Percentiles rank a stretch among this genome's conserved stretches.
These are phyloP conservation scores for Cristatella mucedo DNA, from an alignment of 2,888 invertebrate genomes.

Conservation along the genomic window DNA sequence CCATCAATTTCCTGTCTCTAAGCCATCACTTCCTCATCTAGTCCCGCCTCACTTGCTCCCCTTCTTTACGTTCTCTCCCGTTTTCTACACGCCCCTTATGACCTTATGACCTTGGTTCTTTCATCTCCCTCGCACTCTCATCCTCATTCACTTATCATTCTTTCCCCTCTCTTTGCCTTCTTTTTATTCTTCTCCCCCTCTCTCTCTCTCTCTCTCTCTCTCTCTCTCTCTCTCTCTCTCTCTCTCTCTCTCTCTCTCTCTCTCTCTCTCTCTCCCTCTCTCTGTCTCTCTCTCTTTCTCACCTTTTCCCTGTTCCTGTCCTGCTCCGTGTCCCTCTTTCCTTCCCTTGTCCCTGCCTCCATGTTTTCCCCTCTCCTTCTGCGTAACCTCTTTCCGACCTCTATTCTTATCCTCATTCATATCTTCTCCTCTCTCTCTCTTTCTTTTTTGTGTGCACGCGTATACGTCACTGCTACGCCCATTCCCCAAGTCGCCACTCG, in stretches of 20 bases:
- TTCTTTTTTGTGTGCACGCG: no score
- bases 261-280: not conserved
- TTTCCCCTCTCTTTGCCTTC: not conserved
- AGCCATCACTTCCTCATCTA: no score
- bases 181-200: not conserved
- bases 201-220: not conserved
- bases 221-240: not conserved
- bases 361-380: not conserved
- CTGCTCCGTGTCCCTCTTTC: not conserved
- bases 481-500: no score
- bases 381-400: not conserved
- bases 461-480: no score
- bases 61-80: no score
- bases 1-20: no score
- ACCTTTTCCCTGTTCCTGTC: no score
- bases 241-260: not conserved
- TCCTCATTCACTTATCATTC: not conserved
- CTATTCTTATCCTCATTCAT: not conserved
- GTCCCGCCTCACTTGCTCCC: no score
- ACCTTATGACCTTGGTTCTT: not conserved
- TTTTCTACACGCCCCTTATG: no score
- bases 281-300: no score
- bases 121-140: not conserved
- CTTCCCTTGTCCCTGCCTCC: not conserved
- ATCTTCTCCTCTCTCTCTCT: constrained; percentile 1